Evolutionary conservation across 2,888 invertebrate genomes (phyloP).

Genomic region (Heliconius ethilla): DNA sequence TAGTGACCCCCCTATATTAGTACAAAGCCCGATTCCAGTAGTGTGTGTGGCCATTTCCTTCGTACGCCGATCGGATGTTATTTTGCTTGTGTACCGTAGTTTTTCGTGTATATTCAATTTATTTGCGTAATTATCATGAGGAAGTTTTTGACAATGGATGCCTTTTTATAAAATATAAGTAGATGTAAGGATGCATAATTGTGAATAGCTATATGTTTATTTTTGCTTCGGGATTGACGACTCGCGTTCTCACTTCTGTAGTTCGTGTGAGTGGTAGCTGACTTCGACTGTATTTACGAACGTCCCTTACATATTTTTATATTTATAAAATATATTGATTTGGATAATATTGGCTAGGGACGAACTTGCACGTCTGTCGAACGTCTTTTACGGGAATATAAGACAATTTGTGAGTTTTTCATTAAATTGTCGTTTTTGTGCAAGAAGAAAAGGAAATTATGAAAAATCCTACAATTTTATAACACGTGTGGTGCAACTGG

Average conservation of each 20-base stretch:
- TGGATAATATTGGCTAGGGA: slow-evolving; percentile 4
- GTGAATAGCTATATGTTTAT: slow-evolving; percentile 67
- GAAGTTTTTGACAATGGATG: slow-evolving; percentile 73
- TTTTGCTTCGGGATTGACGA: slow-evolving; percentile 64
- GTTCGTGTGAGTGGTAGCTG: slow-evolving; percentile 56
- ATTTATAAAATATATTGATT: slow-evolving; percentile 19
- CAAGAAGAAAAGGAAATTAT: background rate
- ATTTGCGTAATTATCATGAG: slow-evolving; percentile 69
- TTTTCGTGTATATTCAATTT: slow-evolving; percentile 63
- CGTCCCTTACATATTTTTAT: slow-evolving; percentile 25
- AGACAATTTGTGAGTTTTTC: slow-evolving; percentile 1
- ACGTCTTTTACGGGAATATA: background rate
- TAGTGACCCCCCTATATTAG: slow-evolving; percentile 65
- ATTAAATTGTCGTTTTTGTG: slow-evolving; percentile 2
- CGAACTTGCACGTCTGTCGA: background rate
- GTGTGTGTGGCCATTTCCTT: slow-evolving; percentile 66
- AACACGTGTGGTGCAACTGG: background rate
- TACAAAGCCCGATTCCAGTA: slow-evolving; percentile 74
- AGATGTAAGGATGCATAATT: slow-evolving; percentile 75
- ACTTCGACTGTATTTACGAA: slow-evolving; percentile 43
- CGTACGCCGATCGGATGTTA: slow-evolving; percentile 64
- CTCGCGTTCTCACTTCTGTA: slow-evolving; percentile 61
- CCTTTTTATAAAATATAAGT: slow-evolving; percentile 78
- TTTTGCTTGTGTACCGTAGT: slow-evolving; percentile 75
- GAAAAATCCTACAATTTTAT: background rate